phyloP scores from a whole-genome alignment of 2,888 invertebrate species.

The Eupeodes latifasciatus region DNA sequence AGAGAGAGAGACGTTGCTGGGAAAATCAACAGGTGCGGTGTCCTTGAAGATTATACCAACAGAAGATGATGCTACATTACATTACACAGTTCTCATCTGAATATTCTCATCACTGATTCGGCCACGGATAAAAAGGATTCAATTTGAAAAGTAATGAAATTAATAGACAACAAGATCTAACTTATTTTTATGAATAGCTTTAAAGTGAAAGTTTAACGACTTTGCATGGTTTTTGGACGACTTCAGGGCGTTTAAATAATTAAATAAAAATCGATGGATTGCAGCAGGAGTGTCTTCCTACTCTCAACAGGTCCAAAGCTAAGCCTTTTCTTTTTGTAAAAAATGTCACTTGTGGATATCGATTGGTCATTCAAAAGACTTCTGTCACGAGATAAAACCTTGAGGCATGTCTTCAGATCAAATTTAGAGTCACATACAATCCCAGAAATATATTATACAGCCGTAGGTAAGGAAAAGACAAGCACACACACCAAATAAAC shows the following conservation, averaged over 20 bases:
- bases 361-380: no score
- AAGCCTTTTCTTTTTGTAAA: no score
- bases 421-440: no score
- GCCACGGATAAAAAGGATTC: not conserved
- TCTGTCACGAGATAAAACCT: no score
- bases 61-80: constrained; percentile 24
- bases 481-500: no score
- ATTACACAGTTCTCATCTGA: constrained; percentile 36
- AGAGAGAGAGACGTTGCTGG: not conserved
- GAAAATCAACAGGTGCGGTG: constrained; percentile 19
- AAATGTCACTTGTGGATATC: no score
- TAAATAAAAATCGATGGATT: no score
- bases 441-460: no score
- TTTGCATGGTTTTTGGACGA: not conserved
- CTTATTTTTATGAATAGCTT: not conserved
- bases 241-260: not conserved
- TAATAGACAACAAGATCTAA: constrained; percentile 50
- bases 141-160: constrained; percentile 5
- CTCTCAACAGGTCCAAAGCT: no score
- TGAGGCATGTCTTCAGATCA: no score
- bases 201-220: not conserved
- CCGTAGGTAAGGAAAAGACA: no score
- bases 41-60: constrained; percentile 10
- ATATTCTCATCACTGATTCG: constrained; percentile 13
- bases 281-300: no score